These are phyloP conservation scores for Rattus norvegicus DNA, from an alignment of 2,113 vertebrate species.

Conservation along the genomic window GRCr8 NC_086035.1:27469001-27469500, in stretches of 20 bases:
- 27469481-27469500: neutral
- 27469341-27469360: neutral
- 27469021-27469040: neutral
- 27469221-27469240: neutral
- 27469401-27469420: neutral
- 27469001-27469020: neutral
- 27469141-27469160: neutral
- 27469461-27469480: neutral
- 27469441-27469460: neutral
- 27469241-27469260: too few species aligned
- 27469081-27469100: neutral
- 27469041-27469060: neutral
- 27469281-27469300: neutral
- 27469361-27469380: neutral
- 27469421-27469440: neutral
- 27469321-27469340: neutral
- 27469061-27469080: neutral
- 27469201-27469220: too few species aligned
- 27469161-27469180: too few species aligned
- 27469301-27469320: neutral
- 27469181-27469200: neutral
- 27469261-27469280: neutral
- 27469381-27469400: neutral
- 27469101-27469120: neutral
- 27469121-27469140: neutral